Evolutionary conservation across 2,113 vertebrate genomes (phyloP).

Genomic region (Nyctibius bracteatus): DNA sequence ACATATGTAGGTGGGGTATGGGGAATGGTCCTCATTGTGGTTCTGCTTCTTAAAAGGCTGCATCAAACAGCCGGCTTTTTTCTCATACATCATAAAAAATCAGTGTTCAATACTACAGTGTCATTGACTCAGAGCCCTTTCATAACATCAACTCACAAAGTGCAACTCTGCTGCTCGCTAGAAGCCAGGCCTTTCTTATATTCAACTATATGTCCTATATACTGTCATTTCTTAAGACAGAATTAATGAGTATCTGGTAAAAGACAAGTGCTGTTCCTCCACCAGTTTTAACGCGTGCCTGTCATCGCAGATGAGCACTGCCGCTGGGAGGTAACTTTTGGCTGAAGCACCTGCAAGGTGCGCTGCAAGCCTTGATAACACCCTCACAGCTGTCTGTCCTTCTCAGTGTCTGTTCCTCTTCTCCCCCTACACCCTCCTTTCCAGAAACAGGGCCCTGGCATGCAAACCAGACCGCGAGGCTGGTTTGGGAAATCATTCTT

Average conservation of each 20-base stretch:
- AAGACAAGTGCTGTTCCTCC: background rate
- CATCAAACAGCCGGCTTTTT: background rate
- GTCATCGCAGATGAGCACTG: background rate
- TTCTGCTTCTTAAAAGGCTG: background rate
- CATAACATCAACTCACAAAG: background rate
- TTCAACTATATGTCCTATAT: background rate
- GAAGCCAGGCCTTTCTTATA: background rate
- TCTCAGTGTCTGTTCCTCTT: background rate
- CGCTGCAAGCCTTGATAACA: background rate
- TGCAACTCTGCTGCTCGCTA: background rate
- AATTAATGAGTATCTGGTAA: background rate
- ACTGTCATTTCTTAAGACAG: background rate
- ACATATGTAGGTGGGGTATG: accelerated
- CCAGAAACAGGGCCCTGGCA: background rate
- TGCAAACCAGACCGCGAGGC: background rate
- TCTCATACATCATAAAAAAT: background rate
- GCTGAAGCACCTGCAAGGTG: background rate
- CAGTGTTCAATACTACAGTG: background rate
- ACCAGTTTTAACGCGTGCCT: background rate
- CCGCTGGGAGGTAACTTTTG: background rate
- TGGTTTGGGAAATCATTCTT: background rate
- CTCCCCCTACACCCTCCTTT: background rate
- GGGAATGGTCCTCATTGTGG: background rate
- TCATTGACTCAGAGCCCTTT: background rate
- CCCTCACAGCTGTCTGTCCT: background rate